Percentiles rank a stretch among this genome's conserved stretches.
phyloP scores from a whole-genome alignment of 2,888 invertebrate genomes.

The Lepidochitona cinerea region DNA sequence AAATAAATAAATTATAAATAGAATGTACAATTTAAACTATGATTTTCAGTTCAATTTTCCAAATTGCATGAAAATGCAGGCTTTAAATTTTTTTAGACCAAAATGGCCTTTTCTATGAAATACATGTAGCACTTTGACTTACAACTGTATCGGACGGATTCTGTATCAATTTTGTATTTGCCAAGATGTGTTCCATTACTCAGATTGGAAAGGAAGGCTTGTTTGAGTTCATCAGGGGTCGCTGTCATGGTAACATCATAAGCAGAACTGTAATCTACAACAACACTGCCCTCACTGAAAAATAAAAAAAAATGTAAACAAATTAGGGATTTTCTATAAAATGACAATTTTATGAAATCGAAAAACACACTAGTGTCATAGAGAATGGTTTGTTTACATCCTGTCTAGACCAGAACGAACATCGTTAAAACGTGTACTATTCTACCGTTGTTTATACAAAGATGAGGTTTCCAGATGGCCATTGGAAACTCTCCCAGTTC shows the following conservation, averaged over 20 bases:
- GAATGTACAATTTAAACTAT: background rate
- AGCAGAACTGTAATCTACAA: background rate
- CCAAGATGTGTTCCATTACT: background rate
- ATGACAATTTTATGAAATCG: too few relatives aligned
- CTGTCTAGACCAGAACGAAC: too few relatives aligned
- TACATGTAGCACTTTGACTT: background rate
- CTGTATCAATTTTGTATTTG: background rate
- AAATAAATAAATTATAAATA: background rate
- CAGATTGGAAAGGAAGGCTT: background rate
- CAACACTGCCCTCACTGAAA: background rate
- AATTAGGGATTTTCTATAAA: background rate
- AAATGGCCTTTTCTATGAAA: too few relatives aligned
- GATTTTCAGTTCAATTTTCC: too few relatives aligned
- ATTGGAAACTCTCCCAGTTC: too few relatives aligned
- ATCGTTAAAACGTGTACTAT: too few relatives aligned
- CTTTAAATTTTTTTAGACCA: too few relatives aligned
- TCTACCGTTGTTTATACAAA: too few relatives aligned
- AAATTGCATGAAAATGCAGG: too few relatives aligned
- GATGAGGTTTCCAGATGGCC: too few relatives aligned
- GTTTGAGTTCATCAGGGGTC: background rate
- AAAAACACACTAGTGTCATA: too few relatives aligned
- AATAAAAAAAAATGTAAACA: background rate
- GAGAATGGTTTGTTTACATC: too few relatives aligned
- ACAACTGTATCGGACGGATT: background rate
- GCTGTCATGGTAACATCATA: background rate